phyloP scores from a whole-genome alignment of 2,113 vertebrate species.

The Reinhardtius hippoglossoides region DNA sequence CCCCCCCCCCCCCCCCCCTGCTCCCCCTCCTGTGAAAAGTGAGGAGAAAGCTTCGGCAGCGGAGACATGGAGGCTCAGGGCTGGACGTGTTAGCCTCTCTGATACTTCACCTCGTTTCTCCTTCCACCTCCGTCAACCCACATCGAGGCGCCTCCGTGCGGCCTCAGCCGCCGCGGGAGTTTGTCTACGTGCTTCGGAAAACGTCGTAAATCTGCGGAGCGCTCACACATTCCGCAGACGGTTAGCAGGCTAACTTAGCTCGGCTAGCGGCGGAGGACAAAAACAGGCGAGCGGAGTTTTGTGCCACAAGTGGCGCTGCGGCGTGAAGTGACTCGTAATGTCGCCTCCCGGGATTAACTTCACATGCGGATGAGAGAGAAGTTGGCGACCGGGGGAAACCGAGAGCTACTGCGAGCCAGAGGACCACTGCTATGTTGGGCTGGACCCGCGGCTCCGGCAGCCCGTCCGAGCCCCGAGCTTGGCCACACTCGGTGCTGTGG shows the following conservation, averaged over 20 bases:
- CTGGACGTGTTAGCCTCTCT: constrained; percentile 55
- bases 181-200: constrained; percentile 10
- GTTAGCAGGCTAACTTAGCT: constrained; percentile 76
- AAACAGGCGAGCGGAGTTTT: constrained; percentile 31
- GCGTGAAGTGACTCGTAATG: constrained; percentile 70
- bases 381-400: constrained; percentile 16
- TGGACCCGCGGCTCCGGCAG: constrained; percentile 67
- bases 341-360: constrained; percentile 78
- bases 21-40: constrained; percentile 56
- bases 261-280: constrained; percentile 52
- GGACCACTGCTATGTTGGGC: constrained; percentile 73
- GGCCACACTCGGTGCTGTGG: constrained; percentile 75
- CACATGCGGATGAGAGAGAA: constrained; percentile 78
- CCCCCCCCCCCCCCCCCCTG: not conserved
- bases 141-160: not conserved
- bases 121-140: not conserved
- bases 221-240: constrained; percentile 36
- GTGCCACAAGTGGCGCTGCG: constrained; percentile 31
- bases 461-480: constrained; percentile 64
- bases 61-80: constrained; percentile 71
- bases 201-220: constrained; percentile 38
- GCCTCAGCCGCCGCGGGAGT: not conserved
- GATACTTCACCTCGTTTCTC: not conserved
- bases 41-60: constrained; percentile 53
- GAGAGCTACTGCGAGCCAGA: constrained; percentile 61